These are phyloP conservation scores for Peromyscus polionotus DNA, from an alignment of 2,113 vertebrate genomes.

Conservation along the genomic window DNA sequence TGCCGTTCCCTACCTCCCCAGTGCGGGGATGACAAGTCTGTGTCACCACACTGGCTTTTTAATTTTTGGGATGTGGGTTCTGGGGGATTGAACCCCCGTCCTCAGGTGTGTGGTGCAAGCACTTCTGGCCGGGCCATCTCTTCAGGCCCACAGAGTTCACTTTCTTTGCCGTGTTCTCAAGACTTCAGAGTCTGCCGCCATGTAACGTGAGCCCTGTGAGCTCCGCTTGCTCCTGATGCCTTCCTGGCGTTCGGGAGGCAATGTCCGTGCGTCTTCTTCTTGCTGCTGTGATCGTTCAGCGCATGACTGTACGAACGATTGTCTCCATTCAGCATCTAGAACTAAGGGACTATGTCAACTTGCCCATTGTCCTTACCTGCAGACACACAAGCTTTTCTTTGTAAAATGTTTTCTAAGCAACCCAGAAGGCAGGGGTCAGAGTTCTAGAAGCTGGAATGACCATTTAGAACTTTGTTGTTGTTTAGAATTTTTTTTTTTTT, in stretches of 20 bases:
- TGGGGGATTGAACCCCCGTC: no score
- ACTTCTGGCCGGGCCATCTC: background rate
- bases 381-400: background rate
- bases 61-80: background rate
- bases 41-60: no score
- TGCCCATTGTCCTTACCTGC: background rate
- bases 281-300: background rate
- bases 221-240: background rate
- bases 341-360: background rate
- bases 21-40: no score
- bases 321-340: background rate
- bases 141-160: background rate
- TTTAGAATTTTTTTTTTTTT: background rate
- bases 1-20: no score
- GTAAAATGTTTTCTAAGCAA: background rate
- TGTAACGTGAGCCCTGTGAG: no score
- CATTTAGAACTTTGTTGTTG: background rate
- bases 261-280: background rate
- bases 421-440: background rate
- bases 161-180: background rate
- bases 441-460: background rate
- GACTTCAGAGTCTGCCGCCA: background rate
- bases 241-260: background rate
- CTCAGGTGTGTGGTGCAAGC: background rate
- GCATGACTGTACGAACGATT: background rate